Conservation (phyloP, 2,113 vertebrate genomes). For the Bungarus multicinctus region DNA sequence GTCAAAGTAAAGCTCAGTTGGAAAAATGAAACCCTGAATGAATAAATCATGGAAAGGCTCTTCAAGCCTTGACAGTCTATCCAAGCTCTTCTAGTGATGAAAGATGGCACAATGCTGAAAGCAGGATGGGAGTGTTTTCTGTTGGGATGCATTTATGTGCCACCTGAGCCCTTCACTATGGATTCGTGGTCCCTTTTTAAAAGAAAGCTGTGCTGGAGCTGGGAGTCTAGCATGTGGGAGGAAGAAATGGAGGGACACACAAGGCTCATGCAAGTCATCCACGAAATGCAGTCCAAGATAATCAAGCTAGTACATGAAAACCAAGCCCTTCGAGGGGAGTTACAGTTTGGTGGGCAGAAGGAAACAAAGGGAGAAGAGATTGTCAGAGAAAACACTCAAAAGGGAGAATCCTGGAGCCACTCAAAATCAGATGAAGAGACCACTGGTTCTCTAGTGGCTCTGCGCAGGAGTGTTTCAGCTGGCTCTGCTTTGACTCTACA, state of each 20-base stretch:
- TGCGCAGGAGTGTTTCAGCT: slow-evolving; percentile 58
- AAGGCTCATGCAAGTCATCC: slow-evolving; percentile 78
- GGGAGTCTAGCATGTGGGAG: background rate
- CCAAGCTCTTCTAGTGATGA: slow-evolving; percentile 68
- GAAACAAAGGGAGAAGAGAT: background rate
- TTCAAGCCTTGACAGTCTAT: slow-evolving; percentile 40
- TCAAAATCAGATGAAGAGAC: accelerated
- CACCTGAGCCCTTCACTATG: accelerated
- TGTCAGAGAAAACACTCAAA: background rate
- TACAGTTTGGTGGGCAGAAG: slow-evolving; percentile 40
- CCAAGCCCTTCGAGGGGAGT: slow-evolving; percentile 70
- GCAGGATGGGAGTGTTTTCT: slow-evolving; percentile 63
- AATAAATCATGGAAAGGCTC: slow-evolving; percentile 84
- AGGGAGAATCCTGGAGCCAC: background rate
- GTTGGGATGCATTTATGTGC: slow-evolving; percentile 37
- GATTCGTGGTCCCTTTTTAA: slow-evolving; percentile 13
- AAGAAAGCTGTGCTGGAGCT: slow-evolving; percentile 9
- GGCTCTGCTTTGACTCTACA: slow-evolving; percentile 49
- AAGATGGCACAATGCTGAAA: slow-evolving; percentile 71
- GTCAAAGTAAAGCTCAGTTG: slow-evolving; percentile 39
- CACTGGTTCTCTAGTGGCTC: slow-evolving; percentile 2
- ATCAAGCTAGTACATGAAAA: slow-evolving; percentile 84
- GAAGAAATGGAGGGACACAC: slow-evolving; percentile 75
- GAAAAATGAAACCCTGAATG: slow-evolving; percentile 81
- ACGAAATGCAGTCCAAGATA: slow-evolving; percentile 84